Evolutionary conservation across 2,113 vertebrate species (phyloP), one percentile per base, ranked within the genome.

Genomic region (Aegotheles bennettii): DNA sequence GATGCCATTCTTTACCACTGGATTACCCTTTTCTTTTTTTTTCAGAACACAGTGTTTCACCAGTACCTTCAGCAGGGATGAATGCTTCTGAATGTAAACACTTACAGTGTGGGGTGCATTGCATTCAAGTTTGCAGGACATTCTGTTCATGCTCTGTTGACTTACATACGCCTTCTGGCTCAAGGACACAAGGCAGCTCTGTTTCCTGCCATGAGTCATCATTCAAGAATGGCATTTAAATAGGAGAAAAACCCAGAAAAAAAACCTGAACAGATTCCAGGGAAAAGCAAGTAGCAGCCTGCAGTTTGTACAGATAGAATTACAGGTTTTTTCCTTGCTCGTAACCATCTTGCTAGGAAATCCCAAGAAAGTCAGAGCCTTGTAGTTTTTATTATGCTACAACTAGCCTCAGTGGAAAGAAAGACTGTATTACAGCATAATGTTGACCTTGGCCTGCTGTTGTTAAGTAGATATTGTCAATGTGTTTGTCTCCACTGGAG

Each of bases 171-270:
- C 67, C 45, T 84, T 91, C 64, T 45, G 71, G 48, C 38, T 79
- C 54, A 96, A 93, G 50, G 60, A 73, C 26, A 71, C 23, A 64
- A 73, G 42, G 61, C 79, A 93, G 74, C 47, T 59, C 65, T 82
- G 50, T 95, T 97, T 95, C 67, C 73, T 90, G 76, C 76, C 43
- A 43, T 96, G 87, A 96, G 54, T 95, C 94, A 97, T 78, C 80
- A 75, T 50, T 65, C 36, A 83, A 78, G 91, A 93, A 95, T 90
- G 77, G 1, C 45, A 65, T 42, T 87, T 89, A 69, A 76, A 77
- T 6, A 64, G 57, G 10, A 71, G n/a, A 14, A 15, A 63, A 76
- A 45, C 20, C 31, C 60, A 42, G 26, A 10, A 33, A 59, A 79
- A 90, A 82, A 67, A 14, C 7, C 4, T 1, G 3, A 67, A 35